phyloP scores from a whole-genome alignment of 2,888 invertebrate species.

The Nephrotoma flavescens region DNA sequence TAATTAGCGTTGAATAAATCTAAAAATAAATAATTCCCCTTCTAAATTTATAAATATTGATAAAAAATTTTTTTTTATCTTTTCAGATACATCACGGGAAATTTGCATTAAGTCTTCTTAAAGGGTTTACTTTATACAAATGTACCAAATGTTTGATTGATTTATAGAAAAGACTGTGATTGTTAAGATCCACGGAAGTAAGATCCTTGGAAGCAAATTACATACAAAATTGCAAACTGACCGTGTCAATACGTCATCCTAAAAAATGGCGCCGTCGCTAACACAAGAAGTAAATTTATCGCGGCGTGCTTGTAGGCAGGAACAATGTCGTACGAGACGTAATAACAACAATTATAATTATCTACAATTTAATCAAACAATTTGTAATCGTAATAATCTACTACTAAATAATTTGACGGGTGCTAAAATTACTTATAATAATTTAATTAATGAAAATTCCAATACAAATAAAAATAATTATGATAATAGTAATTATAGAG shows the following conservation, averaged over 20 bases:
- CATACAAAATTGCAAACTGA: neutral
- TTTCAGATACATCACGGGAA: neutral
- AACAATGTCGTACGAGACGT: neutral
- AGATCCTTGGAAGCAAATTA: neutral
- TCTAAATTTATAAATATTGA: neutral
- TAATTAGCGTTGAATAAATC: neutral
- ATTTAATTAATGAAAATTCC: neutral
- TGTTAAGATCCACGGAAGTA: neutral
- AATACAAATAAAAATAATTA: neutral
- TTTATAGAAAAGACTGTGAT: neutral
- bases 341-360: neutral
- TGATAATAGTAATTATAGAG: neutral
- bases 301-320: conserved; percentile 48
- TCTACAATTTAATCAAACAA: neutral
- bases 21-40: neutral
- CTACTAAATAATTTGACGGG: neutral
- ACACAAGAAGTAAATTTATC: conserved; percentile 55
- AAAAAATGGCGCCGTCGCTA: conserved; percentile 30
- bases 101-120: neutral
- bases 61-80: neutral
- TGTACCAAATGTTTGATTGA: neutral
- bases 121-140: neutral
- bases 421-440: neutral
- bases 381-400: neutral
- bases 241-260: neutral